Evolutionary conservation across 2,113 vertebrate genomes (phyloP).

Genomic region (Cyanoliseus patagonus): DNA sequence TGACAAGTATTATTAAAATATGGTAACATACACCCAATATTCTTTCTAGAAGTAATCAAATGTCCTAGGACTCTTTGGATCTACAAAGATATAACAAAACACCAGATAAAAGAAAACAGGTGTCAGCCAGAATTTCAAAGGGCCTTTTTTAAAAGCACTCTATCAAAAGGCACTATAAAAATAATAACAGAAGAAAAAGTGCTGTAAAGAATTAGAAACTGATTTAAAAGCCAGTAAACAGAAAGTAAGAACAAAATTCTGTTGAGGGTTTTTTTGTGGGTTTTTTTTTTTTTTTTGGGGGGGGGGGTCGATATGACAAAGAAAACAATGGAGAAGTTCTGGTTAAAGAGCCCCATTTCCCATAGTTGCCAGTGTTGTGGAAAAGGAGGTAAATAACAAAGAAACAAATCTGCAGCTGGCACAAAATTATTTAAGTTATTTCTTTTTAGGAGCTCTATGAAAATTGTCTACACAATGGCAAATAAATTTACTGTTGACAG

Average conservation of each 20-base stretch:
- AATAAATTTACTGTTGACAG: constrained; percentile 47
- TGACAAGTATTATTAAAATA: not conserved
- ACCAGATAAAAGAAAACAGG: constrained; percentile 19
- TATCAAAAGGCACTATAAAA: not conserved
- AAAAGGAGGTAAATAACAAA: constrained; percentile 1
- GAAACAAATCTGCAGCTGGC: constrained; percentile 19
- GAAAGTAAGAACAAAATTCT: not conserved
- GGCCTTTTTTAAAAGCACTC: not conserved
- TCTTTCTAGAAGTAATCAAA: not conserved
- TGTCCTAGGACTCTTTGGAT: not conserved
- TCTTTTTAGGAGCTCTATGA: not conserved
- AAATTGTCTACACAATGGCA: not conserved
- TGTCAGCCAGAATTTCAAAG: constrained; percentile 10
- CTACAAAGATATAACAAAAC: not conserved
- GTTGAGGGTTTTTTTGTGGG: rapidly evolving
- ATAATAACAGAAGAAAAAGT: not conserved
- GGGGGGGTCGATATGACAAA: not conserved
- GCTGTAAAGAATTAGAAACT: not conserved
- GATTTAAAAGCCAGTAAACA: not conserved
- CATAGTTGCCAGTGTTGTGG: not conserved
- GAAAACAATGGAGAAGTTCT: not conserved
- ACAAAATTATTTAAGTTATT: constrained; percentile 38
- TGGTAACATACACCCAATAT: not conserved
- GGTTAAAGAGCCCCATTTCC: not conserved
- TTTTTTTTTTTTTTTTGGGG: not conserved